A percentile compares a stretch with the other conserved stretches of the same genome.
These are phyloP conservation scores for Neocloeon triangulifer DNA, from an alignment of 1,140 invertebrate species.

Conservation along the genomic window DNA sequence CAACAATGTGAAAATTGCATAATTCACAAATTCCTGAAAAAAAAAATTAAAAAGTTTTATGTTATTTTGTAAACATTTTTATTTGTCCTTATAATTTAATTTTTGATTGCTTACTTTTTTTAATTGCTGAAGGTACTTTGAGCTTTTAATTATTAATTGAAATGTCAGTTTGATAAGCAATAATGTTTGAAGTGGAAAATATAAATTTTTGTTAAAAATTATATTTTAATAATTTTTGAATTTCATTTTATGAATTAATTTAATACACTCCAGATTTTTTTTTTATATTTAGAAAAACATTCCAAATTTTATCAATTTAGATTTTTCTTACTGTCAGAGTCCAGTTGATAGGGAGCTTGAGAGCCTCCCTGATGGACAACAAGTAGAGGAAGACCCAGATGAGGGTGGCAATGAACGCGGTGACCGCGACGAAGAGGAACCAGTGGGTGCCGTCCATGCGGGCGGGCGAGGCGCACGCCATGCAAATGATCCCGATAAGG, in stretches of 20 bases:
- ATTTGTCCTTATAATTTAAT: too few relatives aligned
- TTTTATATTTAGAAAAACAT: slow-evolving; percentile 1
- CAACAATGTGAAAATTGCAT: slow-evolving; percentile 36
- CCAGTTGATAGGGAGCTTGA: slow-evolving; percentile 63
- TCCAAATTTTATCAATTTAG: slow-evolving; percentile 3
- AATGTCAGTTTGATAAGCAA: too few relatives aligned
- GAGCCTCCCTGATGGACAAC: slow-evolving; percentile 48
- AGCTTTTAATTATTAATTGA: too few relatives aligned
- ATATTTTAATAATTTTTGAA: too few relatives aligned
- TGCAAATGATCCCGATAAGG: slow-evolving; percentile 59
- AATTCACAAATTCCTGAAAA: slow-evolving; percentile 56
- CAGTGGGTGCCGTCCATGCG: slow-evolving; percentile 36
- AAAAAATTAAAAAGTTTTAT: slow-evolving; percentile 6
- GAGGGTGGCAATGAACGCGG: slow-evolving; percentile 54
- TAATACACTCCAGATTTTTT: slow-evolving; percentile 2
- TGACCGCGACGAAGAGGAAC: slow-evolving; percentile 62
- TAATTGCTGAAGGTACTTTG: too few relatives aligned
- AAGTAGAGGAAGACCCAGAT: slow-evolving; percentile 60
- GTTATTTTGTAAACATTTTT: too few relatives aligned
- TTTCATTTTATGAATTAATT: too few relatives aligned
- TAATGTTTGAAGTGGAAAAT: too few relatives aligned
- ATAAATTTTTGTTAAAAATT: too few relatives aligned
- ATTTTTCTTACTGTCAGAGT: slow-evolving; percentile 47
- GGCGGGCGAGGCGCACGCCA: slow-evolving; percentile 45
- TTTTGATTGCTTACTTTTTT: too few relatives aligned